These are phyloP conservation scores for Phanerotoma sp. DNA, from an alignment of 2,888 invertebrate genomes.

Conservation along the genomic window DNA sequence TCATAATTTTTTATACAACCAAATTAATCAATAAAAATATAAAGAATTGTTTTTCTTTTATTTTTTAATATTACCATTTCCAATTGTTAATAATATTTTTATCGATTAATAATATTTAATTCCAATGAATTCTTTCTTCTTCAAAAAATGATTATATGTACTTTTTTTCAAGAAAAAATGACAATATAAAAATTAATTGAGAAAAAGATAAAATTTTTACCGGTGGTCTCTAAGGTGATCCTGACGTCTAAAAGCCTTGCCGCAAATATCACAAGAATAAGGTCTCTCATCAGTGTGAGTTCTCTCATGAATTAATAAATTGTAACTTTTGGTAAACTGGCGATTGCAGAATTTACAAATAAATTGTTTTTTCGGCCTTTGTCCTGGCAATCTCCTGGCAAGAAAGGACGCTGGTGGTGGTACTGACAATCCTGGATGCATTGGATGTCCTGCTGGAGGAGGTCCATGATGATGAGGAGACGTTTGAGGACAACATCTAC, in stretches of 20 bases:
- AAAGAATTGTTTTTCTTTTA: too few relatives aligned
- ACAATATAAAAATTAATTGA: too few relatives aligned
- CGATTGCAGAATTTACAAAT: constrained; percentile 98
- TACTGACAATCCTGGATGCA: constrained; percentile 43
- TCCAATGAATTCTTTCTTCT: too few relatives aligned
- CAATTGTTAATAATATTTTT: too few relatives aligned
- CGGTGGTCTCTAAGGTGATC: constrained; percentile 93
- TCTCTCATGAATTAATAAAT: constrained; percentile 93
- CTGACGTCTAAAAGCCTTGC: constrained; percentile 95
- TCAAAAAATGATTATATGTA: too few relatives aligned
- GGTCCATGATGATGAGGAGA: constrained; percentile 59
- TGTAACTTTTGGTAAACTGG: constrained; percentile 97
- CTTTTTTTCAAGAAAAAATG: too few relatives aligned
- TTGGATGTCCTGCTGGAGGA: constrained; percentile 55
- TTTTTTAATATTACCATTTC: too few relatives aligned
- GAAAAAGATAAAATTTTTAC: constrained; percentile 58
- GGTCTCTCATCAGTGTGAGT: constrained; percentile 98
- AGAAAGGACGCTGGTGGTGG: constrained; percentile 60
- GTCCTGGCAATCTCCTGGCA: constrained; percentile 73
- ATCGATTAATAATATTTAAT: too few relatives aligned
- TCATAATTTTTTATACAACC: too few relatives aligned
- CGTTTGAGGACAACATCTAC: constrained; percentile 58
- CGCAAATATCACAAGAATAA: constrained; percentile 97
- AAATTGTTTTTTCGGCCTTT: constrained; percentile 94
- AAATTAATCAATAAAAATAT: too few relatives aligned